Evolutionary conservation across 92 coral and sea anemone species (phyloP).

Genomic region (Zoanthus sansibaricus): DNA sequence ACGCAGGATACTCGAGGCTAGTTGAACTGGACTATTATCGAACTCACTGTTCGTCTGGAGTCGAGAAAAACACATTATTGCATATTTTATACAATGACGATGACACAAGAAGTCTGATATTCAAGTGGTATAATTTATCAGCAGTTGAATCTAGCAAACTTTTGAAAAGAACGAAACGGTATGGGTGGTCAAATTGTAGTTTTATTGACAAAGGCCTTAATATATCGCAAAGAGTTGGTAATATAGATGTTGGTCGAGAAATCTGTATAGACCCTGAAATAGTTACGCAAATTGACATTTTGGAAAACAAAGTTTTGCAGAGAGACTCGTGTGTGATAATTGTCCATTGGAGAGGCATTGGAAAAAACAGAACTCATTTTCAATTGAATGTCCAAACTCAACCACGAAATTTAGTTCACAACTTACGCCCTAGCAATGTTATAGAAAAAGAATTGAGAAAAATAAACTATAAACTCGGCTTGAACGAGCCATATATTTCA

Average conservation of each 20-base stretch:
- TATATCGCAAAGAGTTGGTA: conserved; percentile 81
- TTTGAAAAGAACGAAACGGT: conserved; percentile 28
- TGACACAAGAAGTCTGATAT: conserved; percentile 68
- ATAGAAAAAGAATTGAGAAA: conserved; percentile 66
- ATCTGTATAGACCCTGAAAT: conserved; percentile 90
- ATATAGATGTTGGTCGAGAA: conserved; percentile 74
- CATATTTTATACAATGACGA: conserved; percentile 83
- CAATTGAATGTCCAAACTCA: conserved; percentile 66
- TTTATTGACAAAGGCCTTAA: conserved; percentile 88
- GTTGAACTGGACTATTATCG: conserved; percentile 75
- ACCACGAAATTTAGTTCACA: conserved; percentile 81
- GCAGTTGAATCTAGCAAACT: conserved; percentile 53
- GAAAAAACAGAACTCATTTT: conserved; percentile 86
- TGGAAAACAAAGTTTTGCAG: conserved; percentile 70
- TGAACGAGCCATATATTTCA: conserved; percentile 72
- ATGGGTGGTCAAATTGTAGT: conserved; percentile 87
- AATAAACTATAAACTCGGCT: conserved; percentile 56
- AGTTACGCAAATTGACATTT: conserved; percentile 63
- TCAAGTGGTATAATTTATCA: conserved; percentile 83
- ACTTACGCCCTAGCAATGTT: conserved; percentile 67
- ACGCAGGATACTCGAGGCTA: conserved; percentile 71
- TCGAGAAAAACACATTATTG: conserved; percentile 67
- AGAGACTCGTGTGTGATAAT: conserved; percentile 79
- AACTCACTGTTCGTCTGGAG: conserved; percentile 64
- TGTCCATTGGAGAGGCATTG: conserved; percentile 94